These are phyloP conservation scores for Pipistrellus pygmaeus DNA, from an alignment of 2,797 vertebrate genomes.

Conservation along the genomic window DNA sequence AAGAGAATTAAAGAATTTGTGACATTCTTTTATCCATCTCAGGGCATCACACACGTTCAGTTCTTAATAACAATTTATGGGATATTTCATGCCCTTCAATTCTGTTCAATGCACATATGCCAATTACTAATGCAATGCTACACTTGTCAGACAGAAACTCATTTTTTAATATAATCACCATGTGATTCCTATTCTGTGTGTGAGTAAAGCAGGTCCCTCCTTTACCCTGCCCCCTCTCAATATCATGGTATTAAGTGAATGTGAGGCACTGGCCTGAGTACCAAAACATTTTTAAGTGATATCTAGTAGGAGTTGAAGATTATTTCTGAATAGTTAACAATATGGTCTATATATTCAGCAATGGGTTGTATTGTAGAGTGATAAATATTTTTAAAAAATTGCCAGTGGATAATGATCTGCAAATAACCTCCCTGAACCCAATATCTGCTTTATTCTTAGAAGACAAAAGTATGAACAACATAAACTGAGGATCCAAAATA, in stretches of 20 bases:
- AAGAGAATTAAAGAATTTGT: not conserved
- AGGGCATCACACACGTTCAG: not conserved
- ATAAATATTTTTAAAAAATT: not conserved
- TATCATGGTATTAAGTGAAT: not conserved
- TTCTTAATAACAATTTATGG: not conserved
- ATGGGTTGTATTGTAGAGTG: not conserved
- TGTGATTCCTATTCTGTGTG: not conserved
- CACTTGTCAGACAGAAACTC: not conserved
- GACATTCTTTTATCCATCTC: not conserved
- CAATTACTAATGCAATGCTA: not conserved
- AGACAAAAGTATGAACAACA: not conserved
- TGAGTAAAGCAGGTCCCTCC: not conserved
- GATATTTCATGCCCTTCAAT: not conserved
- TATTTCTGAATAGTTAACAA: not conserved
- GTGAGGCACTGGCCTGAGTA: not conserved
- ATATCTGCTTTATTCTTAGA: not conserved
- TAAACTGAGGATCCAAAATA: too few relatives aligned
- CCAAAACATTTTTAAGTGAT: not conserved
- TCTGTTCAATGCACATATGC: not conserved
- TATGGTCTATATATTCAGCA: not conserved
- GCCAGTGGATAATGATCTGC: not conserved
- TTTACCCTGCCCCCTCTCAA: not conserved
- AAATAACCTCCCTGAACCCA: not conserved
- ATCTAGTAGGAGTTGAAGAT: not conserved
- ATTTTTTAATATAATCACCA: not conserved